phyloP scores from a whole-genome alignment of 2,888 invertebrate species.

The Teleogryllus oceanicus region DNA sequence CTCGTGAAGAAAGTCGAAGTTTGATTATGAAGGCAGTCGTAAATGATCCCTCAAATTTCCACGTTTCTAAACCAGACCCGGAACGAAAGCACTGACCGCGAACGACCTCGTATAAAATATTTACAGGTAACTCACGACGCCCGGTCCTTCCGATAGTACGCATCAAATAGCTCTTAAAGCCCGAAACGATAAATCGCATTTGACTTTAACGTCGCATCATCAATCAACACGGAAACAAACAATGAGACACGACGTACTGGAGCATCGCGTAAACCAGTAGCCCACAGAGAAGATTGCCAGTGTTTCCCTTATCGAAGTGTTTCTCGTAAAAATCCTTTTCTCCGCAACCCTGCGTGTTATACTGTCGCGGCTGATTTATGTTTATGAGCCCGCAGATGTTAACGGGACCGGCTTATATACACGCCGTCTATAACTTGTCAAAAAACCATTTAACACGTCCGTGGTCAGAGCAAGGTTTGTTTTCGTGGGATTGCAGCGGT shows the following conservation, averaged over 20 bases:
- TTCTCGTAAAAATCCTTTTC: neutral
- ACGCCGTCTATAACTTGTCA: neutral
- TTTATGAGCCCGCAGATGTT: neutral
- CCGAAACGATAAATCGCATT: neutral
- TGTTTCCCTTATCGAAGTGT: neutral
- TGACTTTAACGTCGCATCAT: neutral
- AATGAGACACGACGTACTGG: neutral
- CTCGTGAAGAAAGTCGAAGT: too few relatives aligned
- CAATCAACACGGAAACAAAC: neutral
- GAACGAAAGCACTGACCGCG: too few relatives aligned
- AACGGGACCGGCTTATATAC: neutral
- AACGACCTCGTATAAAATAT: too few relatives aligned
- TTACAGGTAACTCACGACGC: too few relatives aligned
- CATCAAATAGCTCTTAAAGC: too few relatives aligned
- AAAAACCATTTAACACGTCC: conserved; percentile 6
- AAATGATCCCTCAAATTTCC: too few relatives aligned
- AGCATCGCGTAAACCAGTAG: neutral
- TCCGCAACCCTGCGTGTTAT: neutral
- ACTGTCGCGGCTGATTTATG: neutral
- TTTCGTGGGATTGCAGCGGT: conserved; percentile 18
- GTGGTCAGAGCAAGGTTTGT: neutral
- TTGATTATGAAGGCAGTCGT: too few relatives aligned
- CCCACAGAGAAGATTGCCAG: neutral
- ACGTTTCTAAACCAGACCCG: too few relatives aligned
- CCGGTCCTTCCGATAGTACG: too few relatives aligned